These are phyloP conservation scores for Ostrea denselamellosa DNA, from an alignment of 1,140 invertebrate species.

Conservation along the genomic window DNA sequence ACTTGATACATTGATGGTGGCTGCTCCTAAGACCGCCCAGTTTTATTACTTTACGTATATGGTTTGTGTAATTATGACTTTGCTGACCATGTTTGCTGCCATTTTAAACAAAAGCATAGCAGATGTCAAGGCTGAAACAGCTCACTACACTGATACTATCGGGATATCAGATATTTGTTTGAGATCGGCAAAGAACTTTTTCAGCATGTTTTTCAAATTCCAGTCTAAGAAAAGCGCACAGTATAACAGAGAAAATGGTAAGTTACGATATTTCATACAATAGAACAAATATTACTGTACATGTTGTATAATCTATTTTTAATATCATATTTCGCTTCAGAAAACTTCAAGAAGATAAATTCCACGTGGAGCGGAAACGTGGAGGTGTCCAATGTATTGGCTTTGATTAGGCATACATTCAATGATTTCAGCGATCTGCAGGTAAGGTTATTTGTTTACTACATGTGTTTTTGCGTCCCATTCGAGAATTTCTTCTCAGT, in stretches of 20 bases:
- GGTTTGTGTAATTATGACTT: conserved; percentile 87
- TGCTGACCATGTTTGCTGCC: conserved; percentile 89
- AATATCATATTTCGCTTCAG: not conserved
- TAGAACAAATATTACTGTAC: not conserved
- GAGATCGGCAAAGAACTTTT: not conserved
- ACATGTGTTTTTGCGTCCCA: too few relatives aligned
- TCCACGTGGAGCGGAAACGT: not conserved
- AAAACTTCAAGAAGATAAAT: not conserved
- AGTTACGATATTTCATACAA: not conserved
- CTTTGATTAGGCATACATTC: conserved; percentile 13
- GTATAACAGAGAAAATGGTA: not conserved
- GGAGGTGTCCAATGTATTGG: conserved; percentile 11
- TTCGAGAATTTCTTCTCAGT: too few relatives aligned
- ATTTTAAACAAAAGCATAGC: conserved; percentile 86
- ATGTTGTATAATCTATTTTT: too few relatives aligned
- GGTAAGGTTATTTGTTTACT: not conserved
- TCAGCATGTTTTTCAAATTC: conserved; percentile 13
- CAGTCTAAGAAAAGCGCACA: not conserved
- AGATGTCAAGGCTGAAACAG: conserved; percentile 46
- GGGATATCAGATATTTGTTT: conserved; percentile 54
- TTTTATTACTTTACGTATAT: conserved; percentile 87
- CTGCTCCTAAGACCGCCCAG: conserved; percentile 85
- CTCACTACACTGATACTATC: conserved; percentile 53
- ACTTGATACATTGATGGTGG: conserved; percentile 84
- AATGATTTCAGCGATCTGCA: not conserved